Conservation (phyloP, 1,140 invertebrate species). For the Zaprionus kolodkinae region DNA sequence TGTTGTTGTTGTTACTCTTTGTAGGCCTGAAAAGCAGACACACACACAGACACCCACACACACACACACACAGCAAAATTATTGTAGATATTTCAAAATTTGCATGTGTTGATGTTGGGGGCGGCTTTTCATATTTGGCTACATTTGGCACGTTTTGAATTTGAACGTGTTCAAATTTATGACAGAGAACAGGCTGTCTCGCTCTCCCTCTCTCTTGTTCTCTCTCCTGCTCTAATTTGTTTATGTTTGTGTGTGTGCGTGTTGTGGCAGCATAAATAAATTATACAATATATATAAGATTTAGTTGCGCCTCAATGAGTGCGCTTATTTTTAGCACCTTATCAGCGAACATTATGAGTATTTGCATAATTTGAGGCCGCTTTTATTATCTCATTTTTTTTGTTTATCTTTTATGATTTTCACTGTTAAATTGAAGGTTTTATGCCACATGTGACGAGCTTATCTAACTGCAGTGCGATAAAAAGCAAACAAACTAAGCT, state of each 20-base stretch:
- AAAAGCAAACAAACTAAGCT: conserved; percentile 29
- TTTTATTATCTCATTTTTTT: background rate
- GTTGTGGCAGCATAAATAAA: conserved; percentile 22
- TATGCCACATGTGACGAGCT: conserved; percentile 34
- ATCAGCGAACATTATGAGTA: conserved; percentile 51
- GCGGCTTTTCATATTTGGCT: conserved; percentile 58
- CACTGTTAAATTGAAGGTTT: conserved; percentile 15
- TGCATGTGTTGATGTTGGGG: conserved; percentile 46
- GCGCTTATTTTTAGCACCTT: conserved; percentile 61
- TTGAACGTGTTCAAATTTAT: conserved; percentile 58
- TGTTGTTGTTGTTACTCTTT: conserved; percentile 27
- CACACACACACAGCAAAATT: conserved; percentile 23
- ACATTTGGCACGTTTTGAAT: conserved; percentile 54
- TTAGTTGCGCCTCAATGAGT: conserved; percentile 26
- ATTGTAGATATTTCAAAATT: conserved; percentile 47
- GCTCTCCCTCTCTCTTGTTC: background rate
- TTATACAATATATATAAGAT: conserved; percentile 25
- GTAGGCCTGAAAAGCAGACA: conserved; percentile 49
- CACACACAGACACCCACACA: background rate
- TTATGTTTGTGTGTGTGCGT: conserved; percentile 36
- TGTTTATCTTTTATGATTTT: conserved; percentile 5
- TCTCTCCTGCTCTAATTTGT: conserved; percentile 39
- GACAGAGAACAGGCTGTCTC: conserved; percentile 42
- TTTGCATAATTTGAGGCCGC: conserved; percentile 56
- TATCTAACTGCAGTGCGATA: conserved; percentile 41